phyloP scores from a whole-genome alignment of 30 jellyfish, hydroid and myxozoan genomes.

The Aurelia aurita region DNA sequence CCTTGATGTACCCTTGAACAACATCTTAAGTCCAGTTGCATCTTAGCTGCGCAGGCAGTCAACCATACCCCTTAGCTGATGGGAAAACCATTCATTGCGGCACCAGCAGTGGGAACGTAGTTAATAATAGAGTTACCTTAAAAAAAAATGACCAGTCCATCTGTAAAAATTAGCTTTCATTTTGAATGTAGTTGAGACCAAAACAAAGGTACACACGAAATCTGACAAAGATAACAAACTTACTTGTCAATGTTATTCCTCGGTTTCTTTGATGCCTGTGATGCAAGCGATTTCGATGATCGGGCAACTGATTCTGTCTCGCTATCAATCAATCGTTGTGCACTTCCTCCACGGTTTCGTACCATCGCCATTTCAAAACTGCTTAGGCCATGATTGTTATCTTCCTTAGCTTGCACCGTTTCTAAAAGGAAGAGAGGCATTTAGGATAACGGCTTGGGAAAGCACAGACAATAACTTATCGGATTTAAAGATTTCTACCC shows the following conservation, averaged over 20 bases:
- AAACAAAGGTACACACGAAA: background rate
- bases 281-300: slow-evolving; percentile 37
- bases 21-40: no score
- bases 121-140: no score
- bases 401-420: slow-evolving; percentile 33
- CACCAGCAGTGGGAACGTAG: no score
- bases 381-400: slow-evolving; percentile 69
- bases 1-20: no score
- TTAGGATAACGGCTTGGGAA: no score
- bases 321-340: slow-evolving; percentile 41
- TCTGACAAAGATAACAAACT: slow-evolving; percentile 1
- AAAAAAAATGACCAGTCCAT: no score
- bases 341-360: slow-evolving; percentile 68
- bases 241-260: slow-evolving; percentile 39
- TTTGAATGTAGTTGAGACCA: background rate
- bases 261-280: slow-evolving; percentile 26
- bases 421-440: background rate
- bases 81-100: no score
- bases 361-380: slow-evolving; percentile 95
- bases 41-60: no score
- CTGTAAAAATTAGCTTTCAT: no score
- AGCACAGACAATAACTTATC: no score
- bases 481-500: no score
- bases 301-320: slow-evolving; percentile 54
- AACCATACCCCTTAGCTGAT: no score